These are phyloP conservation scores for Talpa occidentalis DNA, from an alignment of 2,113 vertebrate genomes.

Conservation along the genomic window DNA sequence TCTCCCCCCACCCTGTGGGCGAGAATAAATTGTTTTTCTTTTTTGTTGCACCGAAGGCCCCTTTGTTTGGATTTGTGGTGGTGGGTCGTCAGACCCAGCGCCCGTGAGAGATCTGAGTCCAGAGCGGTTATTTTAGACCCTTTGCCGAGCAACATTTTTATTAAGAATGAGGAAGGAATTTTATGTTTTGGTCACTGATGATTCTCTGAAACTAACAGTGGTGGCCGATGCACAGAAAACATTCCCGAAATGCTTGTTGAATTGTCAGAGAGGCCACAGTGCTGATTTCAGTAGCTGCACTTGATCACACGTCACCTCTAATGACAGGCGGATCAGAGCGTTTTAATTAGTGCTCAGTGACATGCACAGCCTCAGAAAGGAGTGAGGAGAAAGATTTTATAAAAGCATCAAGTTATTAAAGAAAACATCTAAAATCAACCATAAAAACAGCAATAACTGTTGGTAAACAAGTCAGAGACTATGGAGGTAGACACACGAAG, in stretches of 20 bases:
- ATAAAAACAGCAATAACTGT: neutral
- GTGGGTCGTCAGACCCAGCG: no score
- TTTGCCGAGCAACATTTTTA: neutral
- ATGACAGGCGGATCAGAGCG: neutral
- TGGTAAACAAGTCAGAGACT: neutral
- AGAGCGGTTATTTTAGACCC: no score
- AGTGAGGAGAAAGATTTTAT: neutral
- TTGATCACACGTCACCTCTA: neutral
- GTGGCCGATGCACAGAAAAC: neutral
- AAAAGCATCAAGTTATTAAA: neutral
- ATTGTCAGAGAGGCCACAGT: neutral
- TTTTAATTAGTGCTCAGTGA: conserved; percentile 40
- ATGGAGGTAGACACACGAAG: neutral
- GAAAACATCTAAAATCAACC: neutral
- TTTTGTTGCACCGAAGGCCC: no score
- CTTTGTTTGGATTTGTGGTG: no score
- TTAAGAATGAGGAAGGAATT: neutral
- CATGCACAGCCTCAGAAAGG: neutral
- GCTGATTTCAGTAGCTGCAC: neutral
- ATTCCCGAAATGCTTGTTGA: neutral
- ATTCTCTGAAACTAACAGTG: neutral
- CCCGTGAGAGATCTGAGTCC: no score
- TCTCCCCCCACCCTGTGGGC: no score
- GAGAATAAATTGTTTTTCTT: no score
- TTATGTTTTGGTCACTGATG: neutral